phyloP scores from a whole-genome alignment of 2,888 invertebrate genomes.

The Steinernema hermaphroditum region DNA sequence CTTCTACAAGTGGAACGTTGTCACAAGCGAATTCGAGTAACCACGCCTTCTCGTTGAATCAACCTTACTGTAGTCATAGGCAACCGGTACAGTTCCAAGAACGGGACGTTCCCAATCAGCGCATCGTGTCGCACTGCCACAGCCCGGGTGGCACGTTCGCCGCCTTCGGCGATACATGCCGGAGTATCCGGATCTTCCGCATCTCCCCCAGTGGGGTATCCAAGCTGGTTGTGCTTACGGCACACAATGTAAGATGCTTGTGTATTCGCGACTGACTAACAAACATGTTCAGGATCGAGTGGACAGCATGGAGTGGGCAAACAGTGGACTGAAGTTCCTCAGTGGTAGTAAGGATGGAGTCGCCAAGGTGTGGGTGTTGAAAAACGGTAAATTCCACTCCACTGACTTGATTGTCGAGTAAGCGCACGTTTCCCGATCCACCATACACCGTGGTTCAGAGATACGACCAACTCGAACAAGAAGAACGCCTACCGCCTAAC shows the following conservation, averaged over 20 bases:
- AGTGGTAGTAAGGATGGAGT: slow-evolving; percentile 94
- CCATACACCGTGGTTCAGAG: slow-evolving; percentile 7
- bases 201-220: slow-evolving; percentile 78
- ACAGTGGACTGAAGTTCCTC: slow-evolving; percentile 82
- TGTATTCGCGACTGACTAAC: background rate
- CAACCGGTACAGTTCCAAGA: slow-evolving; percentile 39
- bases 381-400: slow-evolving; percentile 34
- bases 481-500: slow-evolving; percentile 73
- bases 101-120: slow-evolving; percentile 37
- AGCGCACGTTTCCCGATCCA: background rate
- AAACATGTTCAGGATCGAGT: slow-evolving; percentile 75
- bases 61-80: slow-evolving; percentile 29
- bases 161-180: slow-evolving; percentile 91
- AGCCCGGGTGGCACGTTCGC: slow-evolving; percentile 79
- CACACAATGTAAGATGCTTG: slow-evolving; percentile 72
- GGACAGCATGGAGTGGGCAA: slow-evolving; percentile 93
- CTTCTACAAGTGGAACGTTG: slow-evolving; percentile 81
- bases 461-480: slow-evolving; percentile 60
- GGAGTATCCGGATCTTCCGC: slow-evolving; percentile 85
- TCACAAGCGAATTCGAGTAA: slow-evolving; percentile 71
- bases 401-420: slow-evolving; percentile 33
- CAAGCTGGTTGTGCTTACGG: slow-evolving; percentile 75
- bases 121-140: slow-evolving; percentile 39
- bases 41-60: slow-evolving; percentile 53
- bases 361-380: slow-evolving; percentile 70